Percentiles rank a stretch among this genome's conserved stretches.
Conservation (phyloP, 2,888 invertebrate genomes). For the Drosophila diplacantha region DNA sequence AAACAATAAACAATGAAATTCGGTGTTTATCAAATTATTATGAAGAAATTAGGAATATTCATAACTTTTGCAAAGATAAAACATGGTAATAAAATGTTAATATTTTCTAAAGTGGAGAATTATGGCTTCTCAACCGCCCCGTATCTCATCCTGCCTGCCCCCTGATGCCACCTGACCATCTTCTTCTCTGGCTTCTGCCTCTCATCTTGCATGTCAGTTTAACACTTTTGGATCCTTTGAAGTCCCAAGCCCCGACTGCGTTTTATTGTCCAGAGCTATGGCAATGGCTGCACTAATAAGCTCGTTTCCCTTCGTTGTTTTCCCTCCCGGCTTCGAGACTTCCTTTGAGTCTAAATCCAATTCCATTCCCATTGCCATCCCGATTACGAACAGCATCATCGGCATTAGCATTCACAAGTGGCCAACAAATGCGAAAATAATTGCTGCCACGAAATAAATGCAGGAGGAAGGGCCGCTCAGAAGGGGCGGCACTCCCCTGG, state of each 20-base stretch:
- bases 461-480: slow-evolving; percentile 1
- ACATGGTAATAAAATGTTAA: too few species aligned
- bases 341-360: slow-evolving; percentile 7
- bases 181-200: slow-evolving; percentile 15
- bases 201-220: slow-evolving; percentile 70
- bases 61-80: too few species aligned
- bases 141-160: slow-evolving; percentile 6
- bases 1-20: too few species aligned
- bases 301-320: slow-evolving; percentile 45
- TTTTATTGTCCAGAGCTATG: slow-evolving; percentile 71
- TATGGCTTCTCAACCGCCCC: slow-evolving; percentile 15
- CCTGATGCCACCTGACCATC: slow-evolving; percentile 3
- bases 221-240: slow-evolving; percentile 63
- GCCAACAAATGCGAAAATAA: slow-evolving; percentile 77
- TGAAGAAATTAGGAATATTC: too few species aligned
- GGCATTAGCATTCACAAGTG: slow-evolving; percentile 67
- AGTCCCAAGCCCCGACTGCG: slow-evolving; percentile 42
- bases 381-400: slow-evolving; percentile 22
- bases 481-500: too few species aligned
- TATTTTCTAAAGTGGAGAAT: slow-evolving; percentile 16
- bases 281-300: slow-evolving; percentile 68
- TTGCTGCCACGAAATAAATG: slow-evolving; percentile 72
- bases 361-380: not conserved
- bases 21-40: too few species aligned
- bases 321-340: not conserved